Conservation (phyloP, 2,113 vertebrate species). For the Argyrosomus japonicus region DNA sequence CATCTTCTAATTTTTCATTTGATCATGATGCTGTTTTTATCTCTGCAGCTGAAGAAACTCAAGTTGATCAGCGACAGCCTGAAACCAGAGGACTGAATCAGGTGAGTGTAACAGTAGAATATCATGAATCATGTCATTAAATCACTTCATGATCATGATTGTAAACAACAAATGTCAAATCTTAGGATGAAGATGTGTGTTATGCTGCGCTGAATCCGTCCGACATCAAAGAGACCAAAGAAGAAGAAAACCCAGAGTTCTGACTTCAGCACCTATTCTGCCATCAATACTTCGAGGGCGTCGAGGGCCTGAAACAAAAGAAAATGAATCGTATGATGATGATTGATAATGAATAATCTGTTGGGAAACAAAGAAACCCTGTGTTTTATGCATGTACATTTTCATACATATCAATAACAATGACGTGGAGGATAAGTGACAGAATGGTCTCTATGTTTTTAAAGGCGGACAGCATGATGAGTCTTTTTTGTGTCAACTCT, state of each 20-base stretch:
- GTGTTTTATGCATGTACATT: too few relatives aligned
- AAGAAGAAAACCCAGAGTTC: conserved; percentile 33
- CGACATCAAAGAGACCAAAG: conserved; percentile 36
- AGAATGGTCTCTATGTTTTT: too few relatives aligned
- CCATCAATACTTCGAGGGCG: conserved; percentile 20
- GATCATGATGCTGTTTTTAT: neutral
- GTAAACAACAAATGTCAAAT: conserved; percentile 22
- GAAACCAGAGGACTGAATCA: neutral
- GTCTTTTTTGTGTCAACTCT: too few relatives aligned
- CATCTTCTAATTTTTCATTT: neutral
- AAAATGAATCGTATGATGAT: too few relatives aligned
- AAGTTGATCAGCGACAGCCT: conserved; percentile 1
- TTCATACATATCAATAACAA: too few relatives aligned
- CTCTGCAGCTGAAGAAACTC: conserved; percentile 11
- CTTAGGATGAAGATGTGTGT: conserved; percentile 55
- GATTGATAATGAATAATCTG: too few relatives aligned
- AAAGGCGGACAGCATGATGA: too few relatives aligned
- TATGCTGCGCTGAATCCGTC: conserved; percentile 50
- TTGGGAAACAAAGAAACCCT: too few relatives aligned
- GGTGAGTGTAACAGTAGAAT: neutral
- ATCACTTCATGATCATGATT: neutral
- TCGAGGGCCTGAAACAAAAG: neutral
- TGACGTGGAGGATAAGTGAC: too few relatives aligned
- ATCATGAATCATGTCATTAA: neutral
- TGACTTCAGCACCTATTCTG: conserved; percentile 55